A percentile compares a stretch with the other conserved stretches of the same genome.
These are phyloP conservation scores for Danio albolineatus DNA, from an alignment of 2,797 vertebrate genomes.

Conservation along the genomic window DNA sequence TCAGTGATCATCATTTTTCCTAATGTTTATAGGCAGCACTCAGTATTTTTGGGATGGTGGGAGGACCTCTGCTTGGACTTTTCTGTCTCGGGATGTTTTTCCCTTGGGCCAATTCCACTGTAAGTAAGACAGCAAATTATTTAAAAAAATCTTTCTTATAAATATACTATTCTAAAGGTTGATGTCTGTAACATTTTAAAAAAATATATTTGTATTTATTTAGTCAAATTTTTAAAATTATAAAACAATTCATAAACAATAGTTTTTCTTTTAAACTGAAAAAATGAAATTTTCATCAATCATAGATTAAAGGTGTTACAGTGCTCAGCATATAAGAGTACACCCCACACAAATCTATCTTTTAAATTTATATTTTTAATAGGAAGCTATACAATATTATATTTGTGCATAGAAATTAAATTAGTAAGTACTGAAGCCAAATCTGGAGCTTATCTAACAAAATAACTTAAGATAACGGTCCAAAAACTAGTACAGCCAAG, in stretches of 20 bases:
- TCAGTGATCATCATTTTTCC: background rate
- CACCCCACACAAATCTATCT: too few relatives aligned
- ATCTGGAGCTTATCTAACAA: too few relatives aligned
- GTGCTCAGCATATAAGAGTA: too few relatives aligned
- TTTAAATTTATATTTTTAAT: too few relatives aligned
- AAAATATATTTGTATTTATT: background rate
- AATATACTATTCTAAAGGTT: background rate
- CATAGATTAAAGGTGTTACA: too few relatives aligned
- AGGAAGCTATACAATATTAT: too few relatives aligned
- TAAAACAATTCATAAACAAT: background rate
- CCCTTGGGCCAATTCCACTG: constrained; percentile 88
- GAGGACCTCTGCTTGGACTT: constrained; percentile 90
- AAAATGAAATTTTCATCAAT: too few relatives aligned
- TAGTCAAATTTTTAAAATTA: background rate
- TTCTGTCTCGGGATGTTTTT: constrained; percentile 95
- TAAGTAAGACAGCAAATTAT: constrained; percentile 72
- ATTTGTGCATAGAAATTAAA: too few relatives aligned
- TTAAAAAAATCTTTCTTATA: too few relatives aligned
- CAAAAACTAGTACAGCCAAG: too few relatives aligned
- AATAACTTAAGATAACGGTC: too few relatives aligned
- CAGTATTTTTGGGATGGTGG: constrained; percentile 98
- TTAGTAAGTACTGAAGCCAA: too few relatives aligned
- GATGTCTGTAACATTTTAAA: background rate
- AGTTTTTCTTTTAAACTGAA: background rate
- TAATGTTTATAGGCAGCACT: constrained; percentile 86